Conservation (phyloP, 2,888 invertebrate genomes). For the Macrophya annulata region DNA sequence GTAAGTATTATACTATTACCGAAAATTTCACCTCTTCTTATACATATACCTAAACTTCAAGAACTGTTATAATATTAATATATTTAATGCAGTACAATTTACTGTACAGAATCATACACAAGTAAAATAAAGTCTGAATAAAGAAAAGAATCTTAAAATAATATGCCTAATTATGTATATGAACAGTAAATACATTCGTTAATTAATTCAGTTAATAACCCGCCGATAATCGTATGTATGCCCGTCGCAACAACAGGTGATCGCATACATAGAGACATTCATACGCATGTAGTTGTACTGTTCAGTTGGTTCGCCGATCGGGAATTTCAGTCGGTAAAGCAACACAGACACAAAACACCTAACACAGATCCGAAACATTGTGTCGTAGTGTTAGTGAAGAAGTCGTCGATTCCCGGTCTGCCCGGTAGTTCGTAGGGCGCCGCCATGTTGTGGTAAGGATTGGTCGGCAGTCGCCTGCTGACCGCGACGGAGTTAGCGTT, state of each 20-base stretch:
- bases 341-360: neutral
- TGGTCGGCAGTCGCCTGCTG: slow-evolving; percentile 76
- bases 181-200: neutral
- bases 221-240: neutral
- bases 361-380: neutral
- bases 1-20: neutral
- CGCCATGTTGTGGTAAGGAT: slow-evolving; percentile 64
- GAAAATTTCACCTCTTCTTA: slow-evolving; percentile 1
- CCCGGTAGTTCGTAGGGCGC: slow-evolving; percentile 51
- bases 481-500: slow-evolving; percentile 76
- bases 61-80: neutral
- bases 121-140: neutral
- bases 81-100: neutral
- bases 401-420: slow-evolving; percentile 45
- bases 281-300: neutral
- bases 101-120: neutral
- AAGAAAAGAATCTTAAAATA: neutral
- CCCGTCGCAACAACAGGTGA: slow-evolving; percentile 14
- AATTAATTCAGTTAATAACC: neutral
- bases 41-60: neutral
- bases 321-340: slow-evolving; percentile 6
- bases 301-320: neutral
- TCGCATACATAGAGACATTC: neutral
- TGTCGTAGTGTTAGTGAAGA: slow-evolving; percentile 1
- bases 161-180: neutral